These are phyloP conservation scores for Amphipoea oculea DNA, from an alignment of 2,888 invertebrate genomes.

Conservation along the genomic window DNA sequence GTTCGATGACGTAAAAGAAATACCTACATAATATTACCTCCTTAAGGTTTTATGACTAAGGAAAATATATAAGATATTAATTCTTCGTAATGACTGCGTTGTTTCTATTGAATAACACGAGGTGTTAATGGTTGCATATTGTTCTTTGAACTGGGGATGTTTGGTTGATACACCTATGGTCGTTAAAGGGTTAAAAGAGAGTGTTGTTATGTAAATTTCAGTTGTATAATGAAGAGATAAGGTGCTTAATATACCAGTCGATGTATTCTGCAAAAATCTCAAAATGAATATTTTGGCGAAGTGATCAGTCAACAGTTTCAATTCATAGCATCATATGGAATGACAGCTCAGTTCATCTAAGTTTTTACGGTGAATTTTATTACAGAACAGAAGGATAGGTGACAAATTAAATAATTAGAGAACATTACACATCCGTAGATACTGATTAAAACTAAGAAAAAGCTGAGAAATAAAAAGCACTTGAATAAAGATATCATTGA, in stretches of 20 bases:
- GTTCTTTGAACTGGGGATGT: neutral
- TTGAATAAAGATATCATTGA: neutral
- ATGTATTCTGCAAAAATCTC: neutral
- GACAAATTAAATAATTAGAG: neutral
- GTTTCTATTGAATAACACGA: constrained; percentile 27
- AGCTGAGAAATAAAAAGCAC: too few species aligned
- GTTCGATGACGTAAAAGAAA: constrained; percentile 75
- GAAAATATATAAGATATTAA: constrained; percentile 55
- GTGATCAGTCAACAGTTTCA: neutral
- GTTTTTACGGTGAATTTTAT: too few species aligned
- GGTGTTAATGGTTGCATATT: constrained; percentile 15
- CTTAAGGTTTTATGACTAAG: constrained; percentile 48
- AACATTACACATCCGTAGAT: neutral
- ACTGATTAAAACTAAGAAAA: neutral
- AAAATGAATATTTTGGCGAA: neutral
- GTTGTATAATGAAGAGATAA: neutral
- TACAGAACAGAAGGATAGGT: neutral
- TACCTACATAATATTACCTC: constrained; percentile 55
- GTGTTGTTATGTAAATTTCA: too few species aligned
- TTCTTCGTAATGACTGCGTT: constrained; percentile 39
- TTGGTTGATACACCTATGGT: neutral
- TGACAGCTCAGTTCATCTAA: too few species aligned
- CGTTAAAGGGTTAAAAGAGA: neutral
- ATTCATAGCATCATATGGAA: neutral
- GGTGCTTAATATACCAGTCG: neutral